phyloP scores from a whole-genome alignment of 1,140 invertebrate genomes.

The Drosophila eugracilis region DNA sequence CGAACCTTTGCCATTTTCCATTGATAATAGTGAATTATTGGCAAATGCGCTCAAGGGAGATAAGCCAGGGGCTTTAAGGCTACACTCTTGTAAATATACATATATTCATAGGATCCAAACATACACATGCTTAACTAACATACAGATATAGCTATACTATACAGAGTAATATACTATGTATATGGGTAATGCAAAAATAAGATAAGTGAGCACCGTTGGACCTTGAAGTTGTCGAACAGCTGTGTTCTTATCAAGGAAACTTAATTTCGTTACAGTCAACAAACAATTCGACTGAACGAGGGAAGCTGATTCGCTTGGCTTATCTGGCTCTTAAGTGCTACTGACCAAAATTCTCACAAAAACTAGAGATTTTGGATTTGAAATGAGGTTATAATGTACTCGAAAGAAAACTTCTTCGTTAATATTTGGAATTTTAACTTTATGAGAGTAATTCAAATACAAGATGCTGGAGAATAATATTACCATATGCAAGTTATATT shows the following conservation, averaged over 20 bases:
- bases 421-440: too few relatives aligned
- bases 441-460: too few relatives aligned
- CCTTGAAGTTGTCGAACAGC: slow-evolving; percentile 76
- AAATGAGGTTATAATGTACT: too few relatives aligned
- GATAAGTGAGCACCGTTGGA: slow-evolving; percentile 60
- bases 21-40: slow-evolving; percentile 73
- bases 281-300: slow-evolving; percentile 9
- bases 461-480: too few relatives aligned
- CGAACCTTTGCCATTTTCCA: slow-evolving; percentile 59
- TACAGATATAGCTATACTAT: slow-evolving; percentile 21
- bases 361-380: too few relatives aligned
- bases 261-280: slow-evolving; percentile 28
- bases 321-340: not conserved
- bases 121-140: slow-evolving; percentile 11
- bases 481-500: too few relatives aligned
- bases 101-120: slow-evolving; percentile 7
- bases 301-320: slow-evolving; percentile 1
- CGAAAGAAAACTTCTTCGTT: too few relatives aligned
- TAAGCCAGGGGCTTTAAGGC: slow-evolving; percentile 53
- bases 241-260: slow-evolving; percentile 52
- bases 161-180: slow-evolving; percentile 11
- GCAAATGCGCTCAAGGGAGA: slow-evolving; percentile 65
- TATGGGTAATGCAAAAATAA: slow-evolving; percentile 55
- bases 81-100: slow-evolving; percentile 35
- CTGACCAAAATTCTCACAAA: not conserved